Percentiles rank a stretch among this genome's conserved stretches.
phyloP scores from a whole-genome alignment of 2,113 vertebrate species.

The Zosterops hypoxanthus region DNA sequence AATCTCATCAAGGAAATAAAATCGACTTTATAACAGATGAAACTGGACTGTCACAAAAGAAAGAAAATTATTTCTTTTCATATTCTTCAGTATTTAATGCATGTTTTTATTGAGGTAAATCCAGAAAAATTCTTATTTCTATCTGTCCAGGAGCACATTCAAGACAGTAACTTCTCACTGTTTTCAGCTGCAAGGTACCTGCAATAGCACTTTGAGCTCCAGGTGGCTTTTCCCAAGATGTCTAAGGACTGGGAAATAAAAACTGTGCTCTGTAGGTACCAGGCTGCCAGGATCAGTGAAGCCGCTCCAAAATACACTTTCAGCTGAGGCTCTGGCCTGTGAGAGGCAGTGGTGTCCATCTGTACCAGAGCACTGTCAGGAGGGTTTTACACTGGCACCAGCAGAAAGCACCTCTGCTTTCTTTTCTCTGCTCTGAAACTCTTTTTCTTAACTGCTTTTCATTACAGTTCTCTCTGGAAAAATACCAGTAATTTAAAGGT shows the following conservation, averaged over 20 bases:
- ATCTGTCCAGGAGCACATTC: background rate
- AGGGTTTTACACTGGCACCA: background rate
- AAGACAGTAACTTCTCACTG: background rate
- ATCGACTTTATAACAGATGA: background rate
- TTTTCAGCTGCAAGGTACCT: background rate
- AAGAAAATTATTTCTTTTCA: background rate
- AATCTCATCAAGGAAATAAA: background rate
- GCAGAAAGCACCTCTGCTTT: background rate
- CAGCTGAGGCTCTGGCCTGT: background rate
- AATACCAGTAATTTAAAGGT: constrained; percentile 75
- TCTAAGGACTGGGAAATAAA: background rate
- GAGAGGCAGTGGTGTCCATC: background rate
- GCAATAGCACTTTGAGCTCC: background rate
- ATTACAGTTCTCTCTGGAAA: constrained; percentile 53
- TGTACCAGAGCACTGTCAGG: background rate
- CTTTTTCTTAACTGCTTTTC: constrained; percentile 30
- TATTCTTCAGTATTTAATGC: background rate
- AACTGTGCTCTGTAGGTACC: background rate
- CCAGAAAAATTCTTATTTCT: background rate
- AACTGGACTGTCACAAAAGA: background rate
- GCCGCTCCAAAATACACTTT: background rate
- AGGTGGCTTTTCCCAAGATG: background rate
- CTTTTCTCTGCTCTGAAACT: background rate
- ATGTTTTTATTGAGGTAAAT: background rate
- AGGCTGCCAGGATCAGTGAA: background rate